Conservation (phyloP, 2,888 invertebrate genomes). For the Eubasilissa splendida region DNA sequence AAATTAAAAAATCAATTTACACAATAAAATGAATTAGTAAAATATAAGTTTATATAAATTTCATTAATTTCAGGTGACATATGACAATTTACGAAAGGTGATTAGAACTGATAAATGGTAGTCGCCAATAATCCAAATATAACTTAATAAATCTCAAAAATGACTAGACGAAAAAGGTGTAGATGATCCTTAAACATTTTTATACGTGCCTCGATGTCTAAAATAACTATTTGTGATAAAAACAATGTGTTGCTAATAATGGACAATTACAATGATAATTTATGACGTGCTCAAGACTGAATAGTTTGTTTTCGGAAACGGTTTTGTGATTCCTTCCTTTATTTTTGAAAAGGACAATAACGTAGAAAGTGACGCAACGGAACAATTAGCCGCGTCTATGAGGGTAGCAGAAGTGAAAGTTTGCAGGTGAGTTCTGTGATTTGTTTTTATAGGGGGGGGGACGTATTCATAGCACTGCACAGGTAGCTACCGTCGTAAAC, state of each 20-base stretch:
- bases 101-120: conserved; percentile 49
- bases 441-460: conserved; percentile 8
- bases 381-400: conserved; percentile 38
- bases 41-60: not conserved
- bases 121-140: conserved; percentile 35
- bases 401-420: conserved; percentile 49
- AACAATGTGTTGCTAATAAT: conserved; percentile 59
- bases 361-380: conserved; percentile 56
- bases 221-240: conserved; percentile 44
- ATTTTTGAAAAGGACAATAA: conserved; percentile 49
- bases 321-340: conserved; percentile 44
- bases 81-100: conserved; percentile 28
- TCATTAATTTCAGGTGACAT: conserved; percentile 21
- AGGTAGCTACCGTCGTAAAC: not conserved
- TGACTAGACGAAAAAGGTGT: conserved; percentile 56
- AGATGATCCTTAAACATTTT: conserved; percentile 56
- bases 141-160: conserved; percentile 46
- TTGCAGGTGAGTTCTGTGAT: conserved; percentile 49
- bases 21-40: not conserved
- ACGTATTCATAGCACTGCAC: not conserved
- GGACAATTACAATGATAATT: conserved; percentile 31
- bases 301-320: conserved; percentile 45
- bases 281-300: conserved; percentile 32
- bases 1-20: too few relatives aligned
- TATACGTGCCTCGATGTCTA: conserved; percentile 23